Conservation (phyloP, 2,797 vertebrate genomes). For the Choloepus didactylus region DNA sequence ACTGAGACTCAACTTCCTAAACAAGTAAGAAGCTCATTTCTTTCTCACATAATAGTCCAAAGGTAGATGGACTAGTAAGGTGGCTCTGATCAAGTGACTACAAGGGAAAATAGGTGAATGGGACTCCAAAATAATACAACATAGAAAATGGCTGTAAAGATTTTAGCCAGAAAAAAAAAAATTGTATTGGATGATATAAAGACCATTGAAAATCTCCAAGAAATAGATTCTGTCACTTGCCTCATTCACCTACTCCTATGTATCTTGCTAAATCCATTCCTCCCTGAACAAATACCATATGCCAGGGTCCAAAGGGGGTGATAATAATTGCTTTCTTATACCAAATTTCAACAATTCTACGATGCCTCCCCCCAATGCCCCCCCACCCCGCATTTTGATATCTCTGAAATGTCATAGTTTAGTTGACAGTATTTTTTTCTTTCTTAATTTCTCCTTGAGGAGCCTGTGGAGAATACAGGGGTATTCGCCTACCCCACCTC, state of each 20-base stretch:
- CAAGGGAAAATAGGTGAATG: neutral
- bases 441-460: too few relatives aligned
- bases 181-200: neutral
- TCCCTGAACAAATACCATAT: slow-evolving; percentile 66
- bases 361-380: neutral
- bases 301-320: slow-evolving; percentile 39
- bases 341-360: slow-evolving; percentile 62
- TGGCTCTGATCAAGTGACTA: neutral
- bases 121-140: neutral
- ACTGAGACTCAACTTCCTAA: neutral
- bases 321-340: slow-evolving; percentile 63
- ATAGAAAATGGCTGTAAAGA: slow-evolving; percentile 10
- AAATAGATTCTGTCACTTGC: slow-evolving; percentile 51
- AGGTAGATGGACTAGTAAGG: neutral
- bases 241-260: slow-evolving; percentile 12
- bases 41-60: neutral
- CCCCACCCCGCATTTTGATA: neutral
- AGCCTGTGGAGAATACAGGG: too few relatives aligned
- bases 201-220: slow-evolving; percentile 40
- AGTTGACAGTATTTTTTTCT: neutral
- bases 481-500: too few relatives aligned
- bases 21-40: neutral
- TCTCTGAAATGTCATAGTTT: slow-evolving; percentile 37
- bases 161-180: slow-evolving; percentile 25
- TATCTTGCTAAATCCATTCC: slow-evolving; percentile 64